Evolutionary conservation across 2,888 invertebrate genomes (phyloP).

Genomic region (Scaptomyza caliginosa): DNA sequence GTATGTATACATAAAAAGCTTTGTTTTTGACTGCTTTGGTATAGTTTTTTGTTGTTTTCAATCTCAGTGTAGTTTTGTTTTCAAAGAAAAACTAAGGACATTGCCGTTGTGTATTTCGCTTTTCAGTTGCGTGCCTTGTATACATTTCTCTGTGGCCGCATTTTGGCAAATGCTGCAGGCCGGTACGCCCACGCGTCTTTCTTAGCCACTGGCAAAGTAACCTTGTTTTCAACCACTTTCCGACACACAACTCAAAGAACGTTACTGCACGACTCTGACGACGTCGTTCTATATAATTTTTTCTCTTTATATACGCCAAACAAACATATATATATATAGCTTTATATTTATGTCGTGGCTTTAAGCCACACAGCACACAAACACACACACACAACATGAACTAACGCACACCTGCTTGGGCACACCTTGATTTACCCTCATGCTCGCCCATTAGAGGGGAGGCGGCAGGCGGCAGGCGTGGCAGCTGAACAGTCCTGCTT

Average conservation of each 20-base stretch:
- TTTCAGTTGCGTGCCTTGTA: conserved; percentile 61
- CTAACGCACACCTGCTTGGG: conserved; percentile 47
- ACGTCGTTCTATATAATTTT: conserved; percentile 66
- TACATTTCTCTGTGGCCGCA: conserved; percentile 58
- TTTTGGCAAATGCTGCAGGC: conserved; percentile 46
- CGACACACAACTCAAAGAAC: conserved; percentile 53
- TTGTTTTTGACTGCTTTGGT: no score
- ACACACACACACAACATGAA: conserved; percentile 16
- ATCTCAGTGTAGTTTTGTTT: conserved; percentile 24
- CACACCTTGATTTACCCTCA: conserved; percentile 73
- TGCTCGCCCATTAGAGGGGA: conserved; percentile 8
- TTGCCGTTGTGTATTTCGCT: conserved; percentile 26
- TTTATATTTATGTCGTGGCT: conserved; percentile 37
- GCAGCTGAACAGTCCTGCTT: conserved; percentile 27
- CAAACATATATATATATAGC: conserved; percentile 10
- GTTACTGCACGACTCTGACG: conserved; percentile 55
- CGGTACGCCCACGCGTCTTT: conserved; percentile 48
- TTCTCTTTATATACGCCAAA: conserved; percentile 34
- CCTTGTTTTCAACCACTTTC: conserved; percentile 75
- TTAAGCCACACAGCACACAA: conserved; percentile 16
- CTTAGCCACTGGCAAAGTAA: conserved; percentile 54
- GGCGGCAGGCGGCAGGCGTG: conserved; percentile 20
- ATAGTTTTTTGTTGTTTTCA: no score
- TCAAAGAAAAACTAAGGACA: conserved; percentile 29
- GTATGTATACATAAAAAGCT: no score